These are phyloP conservation scores for Pseudomyrmex cubaensis DNA, from an alignment of 1,140 invertebrate species.

Conservation along the genomic window DNA sequence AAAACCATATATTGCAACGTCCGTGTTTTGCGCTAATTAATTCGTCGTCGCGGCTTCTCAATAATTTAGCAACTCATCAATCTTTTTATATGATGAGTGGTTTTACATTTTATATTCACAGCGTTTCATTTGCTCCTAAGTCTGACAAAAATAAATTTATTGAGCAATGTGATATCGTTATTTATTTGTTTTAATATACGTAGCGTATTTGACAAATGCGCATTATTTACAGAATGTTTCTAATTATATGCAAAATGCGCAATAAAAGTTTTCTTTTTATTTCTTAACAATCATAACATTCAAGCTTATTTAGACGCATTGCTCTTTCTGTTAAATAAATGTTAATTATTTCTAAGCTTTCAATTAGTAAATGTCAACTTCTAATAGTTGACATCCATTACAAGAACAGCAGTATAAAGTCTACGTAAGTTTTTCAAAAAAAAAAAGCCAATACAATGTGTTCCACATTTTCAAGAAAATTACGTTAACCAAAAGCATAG, in stretches of 20 bases:
- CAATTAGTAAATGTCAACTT: not conserved
- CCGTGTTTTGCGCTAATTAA: conserved; percentile 53
- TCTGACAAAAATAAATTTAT: conserved; percentile 9
- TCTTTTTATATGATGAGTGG: conserved; percentile 15
- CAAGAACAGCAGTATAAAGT: conserved; percentile 27
- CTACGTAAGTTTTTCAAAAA: conserved; percentile 23
- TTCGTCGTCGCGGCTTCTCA: conserved; percentile 42
- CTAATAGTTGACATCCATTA: not conserved
- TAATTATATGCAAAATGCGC: too few relatives aligned
- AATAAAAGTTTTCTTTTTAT: too few relatives aligned
- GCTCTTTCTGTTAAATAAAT: not conserved
- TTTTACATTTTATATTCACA: conserved; percentile 17
- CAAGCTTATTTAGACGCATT: too few relatives aligned
- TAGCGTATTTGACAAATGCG: too few relatives aligned
- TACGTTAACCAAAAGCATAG: conserved; percentile 21
- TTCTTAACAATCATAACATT: too few relatives aligned
- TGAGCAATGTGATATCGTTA: conserved; percentile 1
- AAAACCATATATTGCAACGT: conserved; percentile 21
- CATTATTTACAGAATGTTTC: too few relatives aligned
- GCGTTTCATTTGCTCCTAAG: not conserved
- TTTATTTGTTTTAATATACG: not conserved
- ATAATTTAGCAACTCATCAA: conserved; percentile 61
- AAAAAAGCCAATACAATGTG: not conserved
- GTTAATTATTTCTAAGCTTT: not conserved
- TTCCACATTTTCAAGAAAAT: conserved; percentile 16